phyloP scores from a whole-genome alignment of 92 coral and sea anemone species.

The Diadumene lineata region DNA sequence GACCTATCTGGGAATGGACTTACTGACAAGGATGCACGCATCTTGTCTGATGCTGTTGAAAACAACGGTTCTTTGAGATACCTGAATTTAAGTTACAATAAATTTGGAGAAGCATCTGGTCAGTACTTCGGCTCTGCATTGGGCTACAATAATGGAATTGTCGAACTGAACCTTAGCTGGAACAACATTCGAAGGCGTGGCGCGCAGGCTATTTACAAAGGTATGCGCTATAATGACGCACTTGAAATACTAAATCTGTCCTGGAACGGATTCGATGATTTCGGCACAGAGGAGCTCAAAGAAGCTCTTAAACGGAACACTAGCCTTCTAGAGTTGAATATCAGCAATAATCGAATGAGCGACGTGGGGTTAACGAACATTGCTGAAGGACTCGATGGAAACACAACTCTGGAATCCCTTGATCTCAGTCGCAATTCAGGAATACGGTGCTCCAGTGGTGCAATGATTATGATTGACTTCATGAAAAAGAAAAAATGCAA shows the following conservation, averaged over 20 bases:
- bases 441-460: constrained; percentile 49
- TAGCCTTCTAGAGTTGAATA: constrained; percentile 49
- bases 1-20: constrained; percentile 83
- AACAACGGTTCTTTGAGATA: constrained; percentile 65
- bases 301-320: constrained; percentile 73
- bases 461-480: constrained; percentile 41
- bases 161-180: constrained; percentile 77
- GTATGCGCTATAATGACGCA: constrained; percentile 69
- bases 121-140: constrained; percentile 73
- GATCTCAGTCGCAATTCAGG: constrained; percentile 69
- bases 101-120: constrained; percentile 79
- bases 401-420: constrained; percentile 51
- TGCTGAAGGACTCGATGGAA: constrained; percentile 63
- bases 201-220: constrained; percentile 55
- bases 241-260: constrained; percentile 74
- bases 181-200: constrained; percentile 74
- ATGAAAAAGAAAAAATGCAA: constrained; percentile 39
- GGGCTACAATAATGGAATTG: constrained; percentile 69
- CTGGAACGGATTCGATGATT: constrained; percentile 87
- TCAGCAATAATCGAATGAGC: constrained; percentile 73
- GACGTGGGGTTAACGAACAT: constrained; percentile 65
- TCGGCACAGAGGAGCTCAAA: constrained; percentile 64
- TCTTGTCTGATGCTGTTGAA: constrained; percentile 78
- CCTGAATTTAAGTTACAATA: constrained; percentile 79
- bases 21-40: constrained; percentile 71